Base-by-base conservation (phyloP, 92 coral and sea anemone genomes). In the Desmophyllum pertusum region DNA sequence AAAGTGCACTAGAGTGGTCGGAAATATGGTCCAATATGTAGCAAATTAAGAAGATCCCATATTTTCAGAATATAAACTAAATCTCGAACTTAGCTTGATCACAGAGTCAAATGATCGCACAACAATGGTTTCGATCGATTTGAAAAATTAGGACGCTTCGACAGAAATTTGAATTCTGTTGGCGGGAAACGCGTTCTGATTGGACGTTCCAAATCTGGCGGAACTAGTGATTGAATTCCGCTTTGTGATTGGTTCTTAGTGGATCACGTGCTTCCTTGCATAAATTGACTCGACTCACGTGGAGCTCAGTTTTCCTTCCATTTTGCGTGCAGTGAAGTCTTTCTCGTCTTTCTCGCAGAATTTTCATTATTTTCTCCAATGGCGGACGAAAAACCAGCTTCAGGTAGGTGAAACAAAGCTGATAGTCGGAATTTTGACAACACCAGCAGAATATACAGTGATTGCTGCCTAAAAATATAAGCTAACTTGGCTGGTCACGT, bases 331-430 rank as follows among this genome's bases (percentile, higher is more conserved):
- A 2, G 11, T 3, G 2, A 33, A 2, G 17, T n/a, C n/a, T n/a
- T 48, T 23, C 27, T 19, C 36, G 43, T 59, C n/a, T 10, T 59
- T 3, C n/a, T n/a, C n/a, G 3, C 35, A 1, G 65, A 59, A 25
- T 18, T 0, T 21, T 33, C 39, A 45, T 9, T 41, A 19, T 52
- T 73, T 40, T 30, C 27, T 27, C 59, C 45, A 55, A 93, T 93
- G 97, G 85, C 92, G 2, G 81, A 77, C 15, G 94, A 93, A 59
- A 93, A 90, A 79, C 93, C 92, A 64, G 73, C 90, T 21, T 45
- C 82, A 46, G 93, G 90, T 93, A 78, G 23, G 88, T 52, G 21
- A 9, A 46, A 31, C 7, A 33, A 80, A n/a, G 30, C 18, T 6
- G 7, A 64, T 64, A 15, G 33, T 30, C 59, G 31, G 39, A 1